Conservation (phyloP, 2,113 vertebrate genomes). For the Condylura cristata region DNA sequence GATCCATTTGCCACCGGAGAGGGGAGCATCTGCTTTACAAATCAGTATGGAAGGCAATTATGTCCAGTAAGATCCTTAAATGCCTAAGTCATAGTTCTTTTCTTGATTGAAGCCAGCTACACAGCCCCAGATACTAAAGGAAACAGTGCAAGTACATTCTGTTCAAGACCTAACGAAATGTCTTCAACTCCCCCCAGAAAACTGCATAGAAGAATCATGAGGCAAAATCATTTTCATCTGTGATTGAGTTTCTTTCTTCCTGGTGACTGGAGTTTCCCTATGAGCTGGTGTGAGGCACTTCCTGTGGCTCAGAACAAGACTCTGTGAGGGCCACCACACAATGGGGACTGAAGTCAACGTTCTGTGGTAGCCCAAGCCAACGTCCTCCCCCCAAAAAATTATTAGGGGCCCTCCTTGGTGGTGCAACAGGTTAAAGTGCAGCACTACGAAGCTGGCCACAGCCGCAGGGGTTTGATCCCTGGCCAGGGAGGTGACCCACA, state of each 20-base stretch:
- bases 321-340: neutral
- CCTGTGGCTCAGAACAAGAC: slow-evolving; percentile 65
- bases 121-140: slow-evolving; percentile 3
- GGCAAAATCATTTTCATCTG: slow-evolving; percentile 59
- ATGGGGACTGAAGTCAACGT: neutral
- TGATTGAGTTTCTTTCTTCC: slow-evolving; percentile 65
- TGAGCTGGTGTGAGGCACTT: slow-evolving; percentile 66
- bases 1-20: neutral
- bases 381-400: too few relatives aligned
- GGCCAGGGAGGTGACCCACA: too few relatives aligned
- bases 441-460: too few relatives aligned
- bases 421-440: too few relatives aligned
- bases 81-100: neutral
- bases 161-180: slow-evolving; percentile 9
- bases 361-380: neutral
- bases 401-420: too few relatives aligned
- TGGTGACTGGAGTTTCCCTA: slow-evolving; percentile 76
- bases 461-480: too few relatives aligned
- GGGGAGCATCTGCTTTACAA: neutral
- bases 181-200: neutral
- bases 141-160: slow-evolving; percentile 43
- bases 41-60: neutral
- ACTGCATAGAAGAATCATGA: slow-evolving; percentile 38
- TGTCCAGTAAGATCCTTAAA: neutral
- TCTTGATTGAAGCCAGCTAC: slow-evolving; percentile 35